Conservation (phyloP, 2,888 invertebrate species). For the Drosophila mulleri region DNA sequence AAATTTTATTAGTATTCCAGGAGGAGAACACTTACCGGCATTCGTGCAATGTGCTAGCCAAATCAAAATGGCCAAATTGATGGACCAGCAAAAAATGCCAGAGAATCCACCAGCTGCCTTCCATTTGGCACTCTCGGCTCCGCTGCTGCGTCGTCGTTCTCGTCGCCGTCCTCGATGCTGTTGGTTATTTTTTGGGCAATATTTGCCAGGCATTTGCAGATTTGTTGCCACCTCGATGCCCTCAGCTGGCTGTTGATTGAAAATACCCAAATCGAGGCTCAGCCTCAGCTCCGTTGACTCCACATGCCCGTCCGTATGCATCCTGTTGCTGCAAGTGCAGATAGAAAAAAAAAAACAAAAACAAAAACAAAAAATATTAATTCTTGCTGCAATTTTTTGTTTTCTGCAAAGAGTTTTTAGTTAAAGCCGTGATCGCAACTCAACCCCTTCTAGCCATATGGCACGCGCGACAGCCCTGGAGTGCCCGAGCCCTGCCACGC, state of each 20-base stretch:
- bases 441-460: constrained; percentile 7
- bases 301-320: constrained; percentile 52
- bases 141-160: constrained; percentile 54
- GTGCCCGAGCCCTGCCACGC: background rate
- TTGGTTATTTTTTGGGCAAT: constrained; percentile 65
- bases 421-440: background rate
- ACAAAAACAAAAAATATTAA: background rate
- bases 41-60: constrained; percentile 72
- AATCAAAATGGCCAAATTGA: constrained; percentile 71
- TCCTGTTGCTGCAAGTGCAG: constrained; percentile 45
- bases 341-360: background rate
- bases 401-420: background rate
- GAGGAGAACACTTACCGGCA: constrained; percentile 75
- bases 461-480: constrained; percentile 10
- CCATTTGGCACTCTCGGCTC: background rate
- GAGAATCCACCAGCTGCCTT: background rate
- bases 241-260: constrained; percentile 34
- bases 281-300: constrained; percentile 42
- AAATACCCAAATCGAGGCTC: constrained; percentile 35
- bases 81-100: constrained; percentile 56
- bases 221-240: constrained; percentile 40
- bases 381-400: constrained; percentile 1
- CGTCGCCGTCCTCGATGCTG: constrained; percentile 57
- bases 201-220: constrained; percentile 61
- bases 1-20: constrained; percentile 68